These are phyloP conservation scores for Holacanthus passer DNA, from an alignment of 2,113 vertebrate species.

Conservation along the genomic window DNA sequence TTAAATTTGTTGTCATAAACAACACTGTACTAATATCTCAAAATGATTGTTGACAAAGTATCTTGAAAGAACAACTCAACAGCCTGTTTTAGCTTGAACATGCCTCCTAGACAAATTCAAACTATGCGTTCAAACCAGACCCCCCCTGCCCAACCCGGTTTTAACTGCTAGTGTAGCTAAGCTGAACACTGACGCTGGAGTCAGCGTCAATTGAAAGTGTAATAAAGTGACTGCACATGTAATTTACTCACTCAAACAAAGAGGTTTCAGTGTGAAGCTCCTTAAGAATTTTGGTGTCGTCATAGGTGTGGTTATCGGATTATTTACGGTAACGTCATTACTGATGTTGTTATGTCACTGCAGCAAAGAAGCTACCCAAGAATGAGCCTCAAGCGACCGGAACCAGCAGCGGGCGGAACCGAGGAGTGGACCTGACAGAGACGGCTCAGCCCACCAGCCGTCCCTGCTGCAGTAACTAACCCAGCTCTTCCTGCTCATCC, in stretches of 20 bases:
- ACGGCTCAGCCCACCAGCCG: conserved; percentile 92
- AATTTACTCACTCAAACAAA: too few relatives aligned
- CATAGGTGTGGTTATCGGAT: background rate
- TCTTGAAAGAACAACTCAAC: background rate
- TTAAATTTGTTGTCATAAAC: background rate
- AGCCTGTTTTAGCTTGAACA: background rate
- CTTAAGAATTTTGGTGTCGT: background rate
- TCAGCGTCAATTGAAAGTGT: background rate
- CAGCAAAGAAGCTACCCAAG: conserved; percentile 97
- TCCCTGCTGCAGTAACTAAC: conserved; percentile 97
- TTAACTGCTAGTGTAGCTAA: background rate
- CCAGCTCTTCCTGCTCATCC: conserved; percentile 67
- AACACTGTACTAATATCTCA: background rate
- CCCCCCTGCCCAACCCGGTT: background rate
- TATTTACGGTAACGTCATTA: background rate
- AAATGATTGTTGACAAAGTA: background rate
- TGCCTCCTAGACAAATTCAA: background rate
- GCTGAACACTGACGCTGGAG: background rate
- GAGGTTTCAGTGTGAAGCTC: background rate
- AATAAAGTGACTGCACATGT: background rate
- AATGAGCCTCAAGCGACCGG: conserved; percentile 93
- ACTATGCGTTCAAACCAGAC: background rate
- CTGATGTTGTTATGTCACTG: background rate
- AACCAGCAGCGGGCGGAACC: conserved; percentile 88
- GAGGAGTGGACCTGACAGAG: conserved; percentile 97